phyloP scores from a whole-genome alignment of 2,113 vertebrate species.

The Rattus rattus region DNA sequence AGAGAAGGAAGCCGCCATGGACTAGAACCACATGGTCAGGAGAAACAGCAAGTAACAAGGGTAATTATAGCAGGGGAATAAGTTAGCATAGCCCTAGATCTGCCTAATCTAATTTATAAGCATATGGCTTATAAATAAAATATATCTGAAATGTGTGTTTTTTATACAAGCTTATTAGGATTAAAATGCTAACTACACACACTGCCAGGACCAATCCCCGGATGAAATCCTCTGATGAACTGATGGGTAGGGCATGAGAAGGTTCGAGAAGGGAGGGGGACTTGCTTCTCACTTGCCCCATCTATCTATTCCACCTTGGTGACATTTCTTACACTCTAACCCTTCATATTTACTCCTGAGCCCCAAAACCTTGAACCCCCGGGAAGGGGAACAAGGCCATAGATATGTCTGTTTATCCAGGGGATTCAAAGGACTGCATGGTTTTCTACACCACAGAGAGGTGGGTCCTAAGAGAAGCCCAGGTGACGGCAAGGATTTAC shows the following conservation, averaged over 20 bases:
- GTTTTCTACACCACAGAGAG: neutral
- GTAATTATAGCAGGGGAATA: no score
- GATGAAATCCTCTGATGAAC: neutral
- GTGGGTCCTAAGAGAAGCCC: neutral
- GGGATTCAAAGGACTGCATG: no score
- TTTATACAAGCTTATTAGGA: no score
- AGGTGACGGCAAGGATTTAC: neutral
- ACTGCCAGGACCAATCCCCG: neutral
- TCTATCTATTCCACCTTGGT: neutral
- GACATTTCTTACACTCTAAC: neutral
- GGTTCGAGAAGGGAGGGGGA: neutral
- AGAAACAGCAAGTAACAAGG: no score
- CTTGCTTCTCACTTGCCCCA: neutral
- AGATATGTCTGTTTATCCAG: no score
- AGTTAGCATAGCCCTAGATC: no score
- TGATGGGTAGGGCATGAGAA: neutral
- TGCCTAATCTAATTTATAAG: no score
- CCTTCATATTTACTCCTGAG: fast-evolving
- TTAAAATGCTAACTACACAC: neutral
- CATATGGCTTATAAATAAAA: no score
- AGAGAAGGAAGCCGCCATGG: no score
- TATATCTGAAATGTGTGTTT: no score
- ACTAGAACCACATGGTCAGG: no score
- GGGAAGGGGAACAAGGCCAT: neutral
- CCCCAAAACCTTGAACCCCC: neutral